Base-by-base conservation (phyloP, 2,797 vertebrate genomes). In the Anolis apletophallus region DNA sequence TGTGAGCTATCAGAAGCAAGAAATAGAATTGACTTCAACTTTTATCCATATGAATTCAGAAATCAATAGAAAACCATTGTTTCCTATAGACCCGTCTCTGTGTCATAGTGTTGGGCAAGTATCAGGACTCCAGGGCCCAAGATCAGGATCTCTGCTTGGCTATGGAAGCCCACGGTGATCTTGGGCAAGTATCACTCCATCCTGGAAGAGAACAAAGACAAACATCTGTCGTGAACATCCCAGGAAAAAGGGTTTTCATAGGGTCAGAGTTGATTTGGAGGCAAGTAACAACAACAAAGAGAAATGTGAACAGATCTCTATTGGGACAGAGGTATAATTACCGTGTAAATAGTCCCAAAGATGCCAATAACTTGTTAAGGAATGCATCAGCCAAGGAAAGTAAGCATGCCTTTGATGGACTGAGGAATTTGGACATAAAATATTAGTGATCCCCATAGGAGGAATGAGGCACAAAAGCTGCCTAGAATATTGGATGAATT, bases 71-170 rank as follows among this genome's bases (percentile, higher is more conserved):
- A 26, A 81, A 36, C 1, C 86, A 88, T 72, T 77, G 80, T 92
- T 93, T 92, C 86, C 83, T 91, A 29, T 82, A 69, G 86, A 91
- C 93, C 80, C n/a, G n/a, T n/a, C n/a, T n/a, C n/a, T 11, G 26
- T 12, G 61, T 64, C 29, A 29, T 26, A 64, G 10, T 64, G 61
- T 29, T 64, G 9, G 26, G 29, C 26, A 29, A 64, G 61, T 3
- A 64, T 9, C 26, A 64, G 10, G 61, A 64, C 61, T 29, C 23
- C 61, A 29, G 10, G 61, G 26, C 26, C 26, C 61, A 64, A 1
- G 61, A 64, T 64, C 61, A 11, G 61, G 12, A 64, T 12, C 23
- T 64, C 61, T 26, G 26, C 26, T 64, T 29, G 3, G 5, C 29
- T 29, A 29, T 29, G 61, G 61, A 29, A 64, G 23, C 2, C 61